Percentiles rank a stretch among this genome's conserved stretches.
These are phyloP conservation scores for Herpetotheres cachinnans DNA, from an alignment of 2,113 vertebrate species.

Conservation along the genomic window DNA sequence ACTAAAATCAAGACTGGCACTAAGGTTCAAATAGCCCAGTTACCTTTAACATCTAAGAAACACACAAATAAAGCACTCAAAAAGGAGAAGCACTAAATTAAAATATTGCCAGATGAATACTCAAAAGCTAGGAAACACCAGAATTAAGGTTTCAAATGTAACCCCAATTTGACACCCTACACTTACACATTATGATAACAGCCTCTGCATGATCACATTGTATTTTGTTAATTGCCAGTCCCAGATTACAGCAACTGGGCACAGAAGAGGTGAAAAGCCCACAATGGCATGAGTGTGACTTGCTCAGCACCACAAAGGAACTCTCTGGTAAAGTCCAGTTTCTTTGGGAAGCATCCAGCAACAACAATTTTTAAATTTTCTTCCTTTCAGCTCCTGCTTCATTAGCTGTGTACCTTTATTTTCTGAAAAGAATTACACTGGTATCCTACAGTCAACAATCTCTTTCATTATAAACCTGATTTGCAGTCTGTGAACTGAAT, in stretches of 20 bases:
- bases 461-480: constrained; percentile 8
- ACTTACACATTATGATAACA: neutral
- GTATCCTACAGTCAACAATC: neutral
- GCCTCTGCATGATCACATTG: neutral
- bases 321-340: neutral
- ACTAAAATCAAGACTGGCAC: neutral
- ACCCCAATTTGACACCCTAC: fast-evolving
- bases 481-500: neutral
- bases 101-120: neutral
- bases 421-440: neutral
- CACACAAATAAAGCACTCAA: neutral
- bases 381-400: neutral
- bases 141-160: neutral
- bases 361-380: neutral
- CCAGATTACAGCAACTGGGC: neutral
- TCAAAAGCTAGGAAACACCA: neutral
- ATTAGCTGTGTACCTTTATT: neutral
- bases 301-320: neutral
- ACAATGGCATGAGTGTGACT: neutral
- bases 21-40: neutral
- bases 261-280: neutral
- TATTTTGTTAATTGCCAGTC: neutral
- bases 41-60: neutral
- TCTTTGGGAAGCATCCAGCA: neutral
- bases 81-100: neutral